phyloP scores from a whole-genome alignment of 2,888 invertebrate genomes.

The Eremobia ochroleuca region DNA sequence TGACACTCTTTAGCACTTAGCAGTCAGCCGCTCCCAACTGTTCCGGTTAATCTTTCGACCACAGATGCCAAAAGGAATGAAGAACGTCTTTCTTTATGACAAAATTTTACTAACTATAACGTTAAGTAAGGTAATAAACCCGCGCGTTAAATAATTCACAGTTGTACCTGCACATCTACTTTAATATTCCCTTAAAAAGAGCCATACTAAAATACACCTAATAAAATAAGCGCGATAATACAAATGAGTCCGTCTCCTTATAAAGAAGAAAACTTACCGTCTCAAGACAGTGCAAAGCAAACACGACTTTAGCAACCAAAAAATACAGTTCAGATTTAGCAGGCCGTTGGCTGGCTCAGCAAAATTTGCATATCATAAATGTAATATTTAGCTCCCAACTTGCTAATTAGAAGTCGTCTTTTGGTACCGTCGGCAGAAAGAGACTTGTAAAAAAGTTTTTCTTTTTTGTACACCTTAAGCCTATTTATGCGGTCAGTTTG shows the following conservation, averaged over 20 bases:
- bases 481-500: conserved; percentile 42
- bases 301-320: conserved; percentile 70
- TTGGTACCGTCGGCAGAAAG: conserved; percentile 79
- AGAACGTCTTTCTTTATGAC: conserved; percentile 7
- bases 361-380: conserved; percentile 90
- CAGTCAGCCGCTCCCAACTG: neutral
- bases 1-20: neutral
- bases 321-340: conserved; percentile 78
- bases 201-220: conserved; percentile 66
- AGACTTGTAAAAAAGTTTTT: conserved; percentile 33
- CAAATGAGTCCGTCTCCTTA: conserved; percentile 77
- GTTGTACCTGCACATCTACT: conserved; percentile 55
- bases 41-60: neutral
- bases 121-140: conserved; percentile 16
- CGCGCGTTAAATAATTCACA: conserved; percentile 43
- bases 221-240: conserved; percentile 78
- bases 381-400: conserved; percentile 90
- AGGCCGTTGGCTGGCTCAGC: conserved; percentile 73
- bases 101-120: conserved; percentile 32
- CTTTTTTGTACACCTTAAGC: conserved; percentile 38
- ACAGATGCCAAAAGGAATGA: neutral
- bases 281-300: conserved; percentile 62
- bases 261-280: conserved; percentile 77
- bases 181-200: conserved; percentile 61
- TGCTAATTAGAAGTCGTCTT: conserved; percentile 89